A percentile compares a stretch with the other conserved stretches of the same genome.
Conservation (phyloP, 1,140 invertebrate species). For the Notospermus geniculatus region DNA sequence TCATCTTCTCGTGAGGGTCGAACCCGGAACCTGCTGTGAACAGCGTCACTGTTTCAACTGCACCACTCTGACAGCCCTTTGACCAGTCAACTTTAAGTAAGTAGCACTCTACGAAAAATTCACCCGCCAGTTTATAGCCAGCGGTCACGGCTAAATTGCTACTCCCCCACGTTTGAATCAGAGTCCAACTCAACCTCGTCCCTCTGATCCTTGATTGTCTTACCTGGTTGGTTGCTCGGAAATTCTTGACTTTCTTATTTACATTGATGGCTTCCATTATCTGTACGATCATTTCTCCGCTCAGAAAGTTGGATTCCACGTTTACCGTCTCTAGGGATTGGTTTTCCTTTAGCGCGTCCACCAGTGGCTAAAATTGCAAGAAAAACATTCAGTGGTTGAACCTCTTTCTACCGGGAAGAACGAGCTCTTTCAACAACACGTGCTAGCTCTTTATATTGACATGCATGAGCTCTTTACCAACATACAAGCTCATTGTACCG, state of each 20-base stretch:
- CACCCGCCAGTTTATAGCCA: background rate
- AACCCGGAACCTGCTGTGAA: no score
- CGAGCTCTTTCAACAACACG: no score
- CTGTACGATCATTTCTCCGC: conserved; percentile 74
- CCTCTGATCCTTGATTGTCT: conserved; percentile 20
- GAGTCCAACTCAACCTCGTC: background rate
- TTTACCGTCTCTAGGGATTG: conserved; percentile 84
- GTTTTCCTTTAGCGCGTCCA: conserved; percentile 83
- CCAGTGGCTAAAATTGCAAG: conserved; percentile 64
- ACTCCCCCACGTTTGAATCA: background rate
- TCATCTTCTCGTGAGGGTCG: no score
- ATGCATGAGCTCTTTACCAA: no score
- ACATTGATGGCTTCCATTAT: conserved; percentile 81
- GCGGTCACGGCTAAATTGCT: background rate
- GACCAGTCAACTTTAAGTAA: no score
- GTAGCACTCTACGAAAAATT: background rate
- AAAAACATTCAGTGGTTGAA: conserved; percentile 10
- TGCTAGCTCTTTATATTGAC: no score
- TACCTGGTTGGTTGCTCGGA: conserved; percentile 94
- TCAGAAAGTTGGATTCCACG: conserved; percentile 94
- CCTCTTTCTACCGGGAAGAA: no score
- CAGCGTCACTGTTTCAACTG: no score
- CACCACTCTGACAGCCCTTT: no score
- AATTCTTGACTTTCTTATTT: conserved; percentile 85
- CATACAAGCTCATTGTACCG: no score